Evolutionary conservation across 2,888 invertebrate genomes (phyloP), one percentile per base, ranked within the genome.

Genomic region (Luperina nickerlii): DNA sequence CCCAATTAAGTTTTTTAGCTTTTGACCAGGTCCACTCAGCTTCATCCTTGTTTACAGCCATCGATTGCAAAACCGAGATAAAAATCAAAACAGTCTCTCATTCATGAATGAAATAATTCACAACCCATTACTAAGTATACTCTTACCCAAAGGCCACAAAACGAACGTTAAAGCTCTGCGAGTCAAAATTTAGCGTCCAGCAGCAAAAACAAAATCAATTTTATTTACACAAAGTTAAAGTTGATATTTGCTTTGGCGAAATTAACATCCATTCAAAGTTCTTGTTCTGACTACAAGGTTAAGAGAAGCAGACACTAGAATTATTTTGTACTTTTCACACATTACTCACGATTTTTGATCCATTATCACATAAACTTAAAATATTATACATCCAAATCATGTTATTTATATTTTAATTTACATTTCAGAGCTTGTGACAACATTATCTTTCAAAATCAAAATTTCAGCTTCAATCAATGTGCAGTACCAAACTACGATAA

Each of bases 341-440:
- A 2, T 27, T 54, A 57, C 45, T 42, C 32, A 67, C 20, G 54
- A 67, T 54, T 27, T 63, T 75, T 60, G 32, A 45, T 24, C 27
- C 20, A 11, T 27, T 38, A 62, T 62, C 27, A n/a, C n/a, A 51
- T 13, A 63, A 73, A 73, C 51, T 18, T 65, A 79, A 67, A 67
- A 60, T 66, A 67, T 15, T 66, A 67, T 15, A 60, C 38, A 75
- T 62, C 27, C 15, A 65, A 84, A 76, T 73, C 24, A 68, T 13
- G 62, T 45, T 84, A 83, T 83, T 69, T 69, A 83, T 72, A 84
- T 68, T 63, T 24, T 63, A 63, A 66, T 70, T 78, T 57, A 57
- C 48, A 74, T 65, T 42, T 72, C 63, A 60, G 60, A 83, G n/a
- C 32, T 72, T 5, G 24, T 65, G n/a, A 57, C 8, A 51, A 42